A percentile compares a stretch with the other conserved stretches of the same genome.
Conservation (phyloP, 2,113 vertebrate species). For the Oryzias curvinotus region DNA sequence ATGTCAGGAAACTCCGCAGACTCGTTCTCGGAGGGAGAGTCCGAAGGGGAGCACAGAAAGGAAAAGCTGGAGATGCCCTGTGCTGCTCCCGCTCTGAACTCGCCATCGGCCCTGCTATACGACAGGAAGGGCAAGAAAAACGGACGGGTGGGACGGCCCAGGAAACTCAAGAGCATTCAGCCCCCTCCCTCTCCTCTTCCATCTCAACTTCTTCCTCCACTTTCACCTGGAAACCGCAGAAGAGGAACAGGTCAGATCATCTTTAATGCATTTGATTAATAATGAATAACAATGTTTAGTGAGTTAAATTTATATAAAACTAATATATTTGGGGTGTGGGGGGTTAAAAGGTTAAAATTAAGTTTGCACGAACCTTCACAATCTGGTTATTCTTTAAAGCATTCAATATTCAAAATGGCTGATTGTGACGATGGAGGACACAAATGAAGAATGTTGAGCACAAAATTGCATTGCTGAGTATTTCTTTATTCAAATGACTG, state of each 20-base stretch:
- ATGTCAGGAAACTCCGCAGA: conserved; percentile 82
- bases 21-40: conserved; percentile 77
- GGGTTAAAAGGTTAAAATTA: no score
- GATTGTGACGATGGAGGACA: no score
- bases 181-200: conserved; percentile 1
- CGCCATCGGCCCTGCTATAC: conserved; percentile 62
- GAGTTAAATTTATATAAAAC: no score
- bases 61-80: conserved; percentile 52
- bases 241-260: conserved; percentile 69
- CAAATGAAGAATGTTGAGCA: no score
- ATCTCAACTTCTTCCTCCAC: neutral
- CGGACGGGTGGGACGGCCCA: conserved; percentile 68
- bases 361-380: no score
- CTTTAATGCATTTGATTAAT: conserved; percentile 46
- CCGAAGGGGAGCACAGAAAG: conserved; percentile 71
- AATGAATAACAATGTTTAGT: no score
- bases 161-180: conserved; percentile 67
- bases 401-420: no score
- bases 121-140: conserved; percentile 73
- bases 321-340: no score
- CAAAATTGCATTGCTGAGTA: no score
- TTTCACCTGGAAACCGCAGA: conserved; percentile 46
- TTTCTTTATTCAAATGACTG: no score
- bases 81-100: conserved; percentile 18
- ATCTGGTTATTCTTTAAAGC: no score